Evolutionary conservation across 1,140 invertebrate species (phyloP).

Genomic region (Caenorhabditis latens): DNA sequence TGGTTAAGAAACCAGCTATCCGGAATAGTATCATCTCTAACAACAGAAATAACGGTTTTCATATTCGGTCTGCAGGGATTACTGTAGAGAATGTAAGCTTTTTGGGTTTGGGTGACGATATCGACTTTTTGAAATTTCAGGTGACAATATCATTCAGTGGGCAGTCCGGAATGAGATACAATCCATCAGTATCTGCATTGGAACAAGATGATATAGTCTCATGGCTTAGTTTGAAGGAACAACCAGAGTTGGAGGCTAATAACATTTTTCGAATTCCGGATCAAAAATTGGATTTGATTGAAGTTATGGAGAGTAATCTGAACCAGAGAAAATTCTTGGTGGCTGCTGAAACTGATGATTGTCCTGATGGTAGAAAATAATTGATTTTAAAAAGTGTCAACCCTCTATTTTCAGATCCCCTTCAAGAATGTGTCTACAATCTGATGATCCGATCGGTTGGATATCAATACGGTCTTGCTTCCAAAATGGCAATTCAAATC

Average conservation of each 20-base stretch:
- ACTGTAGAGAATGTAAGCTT: constrained; percentile 82
- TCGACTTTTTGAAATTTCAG: too few relatives aligned
- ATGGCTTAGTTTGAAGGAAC: constrained; percentile 84
- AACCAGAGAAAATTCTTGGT: constrained; percentile 76
- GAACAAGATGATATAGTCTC: constrained; percentile 91
- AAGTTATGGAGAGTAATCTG: constrained; percentile 73
- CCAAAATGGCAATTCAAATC: constrained; percentile 74
- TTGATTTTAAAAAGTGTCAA: background rate
- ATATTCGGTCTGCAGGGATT: constrained; percentile 88
- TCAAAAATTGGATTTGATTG: constrained; percentile 56
- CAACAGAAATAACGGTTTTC: constrained; percentile 89
- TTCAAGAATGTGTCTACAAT: constrained; percentile 70
- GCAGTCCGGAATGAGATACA: constrained; percentile 90
- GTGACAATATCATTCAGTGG: constrained; percentile 81
- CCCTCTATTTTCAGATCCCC: constrained; percentile 64
- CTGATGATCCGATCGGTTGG: constrained; percentile 70
- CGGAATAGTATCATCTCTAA: constrained; percentile 77
- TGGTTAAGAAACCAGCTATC: constrained; percentile 80
- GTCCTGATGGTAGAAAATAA: constrained; percentile 65
- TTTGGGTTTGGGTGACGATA: constrained; percentile 52
- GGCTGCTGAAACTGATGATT: constrained; percentile 71
- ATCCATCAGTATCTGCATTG: constrained; percentile 87
- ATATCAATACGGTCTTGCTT: constrained; percentile 73
- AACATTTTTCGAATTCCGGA: constrained; percentile 79
- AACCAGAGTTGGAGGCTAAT: constrained; percentile 80